These are phyloP conservation scores for Sebastolobus alascanus DNA, from an alignment of 2,797 vertebrate genomes.

Conservation along the genomic window DNA sequence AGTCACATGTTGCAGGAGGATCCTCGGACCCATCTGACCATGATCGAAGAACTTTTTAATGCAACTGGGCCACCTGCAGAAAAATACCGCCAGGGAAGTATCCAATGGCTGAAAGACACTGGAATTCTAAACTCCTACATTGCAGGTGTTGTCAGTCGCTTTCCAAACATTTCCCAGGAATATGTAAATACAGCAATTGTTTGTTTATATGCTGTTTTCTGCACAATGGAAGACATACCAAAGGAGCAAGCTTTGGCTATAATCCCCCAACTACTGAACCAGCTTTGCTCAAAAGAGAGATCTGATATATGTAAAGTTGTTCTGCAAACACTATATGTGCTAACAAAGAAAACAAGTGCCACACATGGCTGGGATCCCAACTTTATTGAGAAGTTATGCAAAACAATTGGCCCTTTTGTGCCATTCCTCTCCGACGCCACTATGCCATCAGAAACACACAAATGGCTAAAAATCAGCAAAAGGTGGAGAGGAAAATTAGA, in stretches of 20 bases:
- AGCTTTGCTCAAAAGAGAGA: not conserved
- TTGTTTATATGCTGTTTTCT: conserved; percentile 44
- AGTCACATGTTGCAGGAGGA: conserved; percentile 58
- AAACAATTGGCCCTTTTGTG: conserved; percentile 27
- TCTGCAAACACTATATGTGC: conserved; percentile 43
- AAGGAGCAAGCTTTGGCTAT: conserved; percentile 33
- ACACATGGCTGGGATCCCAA: conserved; percentile 9
- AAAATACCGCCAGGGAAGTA: conserved; percentile 36
- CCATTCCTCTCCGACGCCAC: accelerated
- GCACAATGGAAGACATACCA: conserved; percentile 56
- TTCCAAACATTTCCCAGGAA: conserved; percentile 24
- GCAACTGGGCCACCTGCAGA: accelerated
- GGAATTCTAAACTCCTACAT: conserved; percentile 52
- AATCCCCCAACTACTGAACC: conserved; percentile 44
- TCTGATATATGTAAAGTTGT: accelerated
- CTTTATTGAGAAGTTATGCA: conserved; percentile 31
- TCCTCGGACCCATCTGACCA: conserved; percentile 20
- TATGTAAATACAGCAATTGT: accelerated
- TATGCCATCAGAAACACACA: not conserved
- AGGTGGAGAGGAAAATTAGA: conserved; percentile 66
- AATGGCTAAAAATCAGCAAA: conserved; percentile 51
- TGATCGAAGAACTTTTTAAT: conserved; percentile 45
- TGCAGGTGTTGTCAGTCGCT: conserved; percentile 23
- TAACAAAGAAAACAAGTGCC: conserved; percentile 66
- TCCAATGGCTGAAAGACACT: conserved; percentile 68